Percentiles rank a stretch among this genome's conserved stretches.
Evolutionary conservation across 2,888 invertebrate genomes (phyloP).

Genomic region (Meliscaeva auricollis): DNA sequence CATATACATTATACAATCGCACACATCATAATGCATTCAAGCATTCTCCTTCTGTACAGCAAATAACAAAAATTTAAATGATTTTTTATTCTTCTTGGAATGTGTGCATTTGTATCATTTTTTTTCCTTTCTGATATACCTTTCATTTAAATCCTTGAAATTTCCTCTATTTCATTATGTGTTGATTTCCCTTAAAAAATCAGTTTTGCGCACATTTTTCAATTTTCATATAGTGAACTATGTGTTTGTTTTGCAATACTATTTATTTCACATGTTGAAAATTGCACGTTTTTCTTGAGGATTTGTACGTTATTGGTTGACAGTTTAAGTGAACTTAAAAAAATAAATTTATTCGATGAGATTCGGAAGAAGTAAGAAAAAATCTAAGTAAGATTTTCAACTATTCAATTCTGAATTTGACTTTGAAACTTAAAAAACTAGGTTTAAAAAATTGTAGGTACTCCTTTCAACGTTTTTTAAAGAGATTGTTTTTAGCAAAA

Average conservation of each 20-base stretch:
- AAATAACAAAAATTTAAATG: slow-evolving; percentile 53
- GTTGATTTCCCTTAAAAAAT: slow-evolving; percentile 4
- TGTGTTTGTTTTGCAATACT: not conserved
- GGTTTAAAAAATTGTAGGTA: too few species aligned
- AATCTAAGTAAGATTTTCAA: too few species aligned
- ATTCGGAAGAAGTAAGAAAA: too few species aligned
- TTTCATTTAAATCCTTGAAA: not conserved
- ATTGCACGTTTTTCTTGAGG: slow-evolving; percentile 34
- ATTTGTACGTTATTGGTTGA: slow-evolving; percentile 49
- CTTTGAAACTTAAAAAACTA: too few species aligned
- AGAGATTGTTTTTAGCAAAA: too few species aligned
- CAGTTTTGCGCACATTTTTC: slow-evolving; percentile 1
- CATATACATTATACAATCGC: slow-evolving; percentile 56
- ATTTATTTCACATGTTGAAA: slow-evolving; percentile 31
- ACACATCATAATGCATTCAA: slow-evolving; percentile 56
- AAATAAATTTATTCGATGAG: too few species aligned
- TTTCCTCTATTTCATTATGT: not conserved
- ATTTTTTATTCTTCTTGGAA: slow-evolving; percentile 29
- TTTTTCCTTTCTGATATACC: slow-evolving; percentile 23
- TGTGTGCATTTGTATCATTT: slow-evolving; percentile 71
- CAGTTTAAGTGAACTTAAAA: not conserved
- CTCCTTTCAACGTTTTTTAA: too few species aligned
- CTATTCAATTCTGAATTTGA: too few species aligned
- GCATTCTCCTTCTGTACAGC: slow-evolving; percentile 49
- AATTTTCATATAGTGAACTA: not conserved